Evolutionary conservation across 1,140 invertebrate genomes (phyloP).

Genomic region (Bombus huntii): DNA sequence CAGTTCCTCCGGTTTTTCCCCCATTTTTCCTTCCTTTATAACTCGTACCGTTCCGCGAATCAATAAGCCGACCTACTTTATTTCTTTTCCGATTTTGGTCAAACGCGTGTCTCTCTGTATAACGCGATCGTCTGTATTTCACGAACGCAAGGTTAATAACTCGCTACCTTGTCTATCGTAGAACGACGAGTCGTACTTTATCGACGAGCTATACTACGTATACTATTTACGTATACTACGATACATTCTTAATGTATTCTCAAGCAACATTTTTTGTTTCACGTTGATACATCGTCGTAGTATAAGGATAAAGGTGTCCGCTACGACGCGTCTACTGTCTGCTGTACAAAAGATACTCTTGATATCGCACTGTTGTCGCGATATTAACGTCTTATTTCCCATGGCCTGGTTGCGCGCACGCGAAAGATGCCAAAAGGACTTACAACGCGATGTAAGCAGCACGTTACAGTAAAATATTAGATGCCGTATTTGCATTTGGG

Average conservation of each 20-base stretch:
- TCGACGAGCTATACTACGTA: too few species aligned
- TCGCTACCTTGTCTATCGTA: not conserved
- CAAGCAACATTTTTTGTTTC: not conserved
- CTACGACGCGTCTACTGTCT: not conserved
- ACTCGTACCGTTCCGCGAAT: not conserved
- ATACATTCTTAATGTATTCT: not conserved
- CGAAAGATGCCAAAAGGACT: not conserved
- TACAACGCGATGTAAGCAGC: not conserved
- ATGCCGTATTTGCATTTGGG: not conserved
- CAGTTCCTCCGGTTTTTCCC: not conserved
- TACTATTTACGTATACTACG: too few species aligned
- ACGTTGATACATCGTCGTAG: not conserved
- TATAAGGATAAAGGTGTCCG: not conserved
- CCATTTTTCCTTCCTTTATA: not conserved
- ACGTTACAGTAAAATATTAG: not conserved
- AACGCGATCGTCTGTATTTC: too few species aligned
- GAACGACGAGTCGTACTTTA: not conserved
- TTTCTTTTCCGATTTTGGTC: not conserved
- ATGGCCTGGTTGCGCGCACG: not conserved
- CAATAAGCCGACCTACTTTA: slow-evolving; percentile 3
- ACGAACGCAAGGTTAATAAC: not conserved
- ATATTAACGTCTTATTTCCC: not conserved
- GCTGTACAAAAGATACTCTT: not conserved
- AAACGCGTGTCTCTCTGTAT: not conserved
- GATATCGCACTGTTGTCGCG: not conserved